Conservation (phyloP, 2,888 invertebrate species). For the Tryphoninae sp. region DNA sequence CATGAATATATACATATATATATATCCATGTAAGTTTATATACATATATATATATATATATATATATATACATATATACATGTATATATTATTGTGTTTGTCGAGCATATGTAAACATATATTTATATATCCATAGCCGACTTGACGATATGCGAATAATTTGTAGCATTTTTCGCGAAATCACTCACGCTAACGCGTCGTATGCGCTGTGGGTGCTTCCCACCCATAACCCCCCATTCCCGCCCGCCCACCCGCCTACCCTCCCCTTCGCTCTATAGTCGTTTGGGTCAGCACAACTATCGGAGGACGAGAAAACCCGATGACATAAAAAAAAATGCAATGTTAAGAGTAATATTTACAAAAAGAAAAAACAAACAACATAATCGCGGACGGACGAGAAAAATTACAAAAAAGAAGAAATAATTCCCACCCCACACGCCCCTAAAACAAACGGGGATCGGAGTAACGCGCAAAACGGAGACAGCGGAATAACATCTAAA, state of each 20-base stretch:
- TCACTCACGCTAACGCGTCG: conserved; percentile 57
- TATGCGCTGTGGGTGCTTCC: conserved; percentile 22
- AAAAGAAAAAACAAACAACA: conserved; percentile 16
- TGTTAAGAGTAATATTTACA: conserved; percentile 70
- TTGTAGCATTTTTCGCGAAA: conserved; percentile 64
- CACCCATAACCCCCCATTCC: background rate
- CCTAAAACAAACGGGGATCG: conserved; percentile 29
- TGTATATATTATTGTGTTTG: conserved; percentile 63
- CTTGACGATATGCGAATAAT: conserved; percentile 55
- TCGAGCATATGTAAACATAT: conserved; percentile 65
- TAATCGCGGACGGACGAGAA: conserved; percentile 38
- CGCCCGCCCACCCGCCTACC: background rate
- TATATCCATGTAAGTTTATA: conserved; percentile 60
- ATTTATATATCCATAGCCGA: conserved; percentile 65
- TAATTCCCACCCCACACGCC: background rate
- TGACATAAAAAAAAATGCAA: conserved; percentile 58
- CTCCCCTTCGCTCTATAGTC: conserved; percentile 25
- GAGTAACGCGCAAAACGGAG: conserved; percentile 34
- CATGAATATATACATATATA: conserved; percentile 19
- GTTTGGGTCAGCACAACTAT: conserved; percentile 49
- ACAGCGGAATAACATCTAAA: conserved; percentile 62
- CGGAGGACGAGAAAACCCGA: conserved; percentile 40
- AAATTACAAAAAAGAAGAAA: conserved; percentile 30
- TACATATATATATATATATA: conserved; percentile 36
- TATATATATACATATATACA: conserved; percentile 35